These are phyloP conservation scores for Danio tinwini DNA, from an alignment of 2,797 vertebrate genomes.

Conservation along the genomic window DNA sequence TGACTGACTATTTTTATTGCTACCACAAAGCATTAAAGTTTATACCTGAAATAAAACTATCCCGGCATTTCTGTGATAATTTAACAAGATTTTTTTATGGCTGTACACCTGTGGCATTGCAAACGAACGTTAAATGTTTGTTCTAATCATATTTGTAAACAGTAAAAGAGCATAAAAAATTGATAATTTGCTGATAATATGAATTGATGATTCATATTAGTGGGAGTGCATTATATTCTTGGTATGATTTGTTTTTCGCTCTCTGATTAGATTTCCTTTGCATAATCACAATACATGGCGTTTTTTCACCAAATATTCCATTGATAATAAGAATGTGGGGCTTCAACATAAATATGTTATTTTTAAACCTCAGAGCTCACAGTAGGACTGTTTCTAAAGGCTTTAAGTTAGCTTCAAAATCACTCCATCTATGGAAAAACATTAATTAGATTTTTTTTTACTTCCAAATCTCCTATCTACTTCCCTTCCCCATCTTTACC, in stretches of 20 bases:
- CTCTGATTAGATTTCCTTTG: not conserved
- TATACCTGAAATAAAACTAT: too few species aligned
- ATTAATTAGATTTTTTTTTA: not conserved
- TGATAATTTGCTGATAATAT: not conserved
- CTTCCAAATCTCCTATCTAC: not conserved
- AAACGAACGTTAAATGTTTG: too few species aligned
- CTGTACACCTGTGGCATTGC: too few species aligned
- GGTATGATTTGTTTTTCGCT: not conserved
- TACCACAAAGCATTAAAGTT: too few species aligned
- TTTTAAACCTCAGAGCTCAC: not conserved
- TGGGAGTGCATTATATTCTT: not conserved
- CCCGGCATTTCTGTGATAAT: too few species aligned
- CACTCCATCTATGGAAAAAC: not conserved
- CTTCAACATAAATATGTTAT: not conserved
- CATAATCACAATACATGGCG: not conserved
- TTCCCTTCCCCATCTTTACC: not conserved
- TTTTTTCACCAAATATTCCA: not conserved
- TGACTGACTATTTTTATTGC: too few species aligned
- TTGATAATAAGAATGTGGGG: not conserved
- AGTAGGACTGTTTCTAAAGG: not conserved
- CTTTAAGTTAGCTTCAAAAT: not conserved
- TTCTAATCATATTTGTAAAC: too few species aligned
- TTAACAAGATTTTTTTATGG: too few species aligned
- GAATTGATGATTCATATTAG: not conserved
- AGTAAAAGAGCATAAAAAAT: too few species aligned